Evolutionary conservation across 2,888 invertebrate species (phyloP).

Genomic region (Desoria tigrina): DNA sequence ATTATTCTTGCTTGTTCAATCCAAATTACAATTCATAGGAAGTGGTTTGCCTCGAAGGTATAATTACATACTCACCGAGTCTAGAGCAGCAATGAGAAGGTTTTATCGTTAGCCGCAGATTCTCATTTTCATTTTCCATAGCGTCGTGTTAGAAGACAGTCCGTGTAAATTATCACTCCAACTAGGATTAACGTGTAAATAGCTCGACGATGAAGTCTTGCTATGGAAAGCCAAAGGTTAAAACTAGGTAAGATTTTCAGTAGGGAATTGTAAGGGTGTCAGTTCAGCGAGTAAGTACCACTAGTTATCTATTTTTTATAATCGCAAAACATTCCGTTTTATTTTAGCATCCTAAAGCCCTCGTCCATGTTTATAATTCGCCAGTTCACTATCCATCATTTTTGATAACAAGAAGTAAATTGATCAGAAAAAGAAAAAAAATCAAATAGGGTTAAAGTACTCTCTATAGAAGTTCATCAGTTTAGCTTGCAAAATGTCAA

Average conservation of each 20-base stretch:
- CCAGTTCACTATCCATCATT: background rate
- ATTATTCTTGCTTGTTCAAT: slow-evolving; percentile 8
- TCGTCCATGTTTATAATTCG: too few species aligned
- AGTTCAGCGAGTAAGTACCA: background rate
- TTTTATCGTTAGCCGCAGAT: slow-evolving; percentile 16
- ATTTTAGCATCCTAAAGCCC: too few species aligned
- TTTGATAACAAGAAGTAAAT: background rate
- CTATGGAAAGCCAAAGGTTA: slow-evolving; percentile 46
- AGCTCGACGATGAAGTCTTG: slow-evolving; percentile 35
- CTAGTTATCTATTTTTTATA: too few species aligned
- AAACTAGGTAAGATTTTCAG: slow-evolving; percentile 39
- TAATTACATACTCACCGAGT: slow-evolving; percentile 16
- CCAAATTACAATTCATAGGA: slow-evolving; percentile 33
- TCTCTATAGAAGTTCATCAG: too few species aligned
- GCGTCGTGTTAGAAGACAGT: background rate
- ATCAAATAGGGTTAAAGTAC: too few species aligned
- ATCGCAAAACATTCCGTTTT: too few species aligned
- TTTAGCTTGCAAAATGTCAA: too few species aligned
- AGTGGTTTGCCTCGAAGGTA: slow-evolving; percentile 39
- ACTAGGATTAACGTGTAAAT: slow-evolving; percentile 4
- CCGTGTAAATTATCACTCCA: background rate
- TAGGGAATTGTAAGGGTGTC: slow-evolving; percentile 1
- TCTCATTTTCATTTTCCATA: slow-evolving; percentile 20
- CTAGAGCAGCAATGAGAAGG: slow-evolving; percentile 13
- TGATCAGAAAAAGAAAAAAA: too few species aligned